Conservation (phyloP, 1,140 invertebrate genomes). For the Solenopsis invicta region DNA sequence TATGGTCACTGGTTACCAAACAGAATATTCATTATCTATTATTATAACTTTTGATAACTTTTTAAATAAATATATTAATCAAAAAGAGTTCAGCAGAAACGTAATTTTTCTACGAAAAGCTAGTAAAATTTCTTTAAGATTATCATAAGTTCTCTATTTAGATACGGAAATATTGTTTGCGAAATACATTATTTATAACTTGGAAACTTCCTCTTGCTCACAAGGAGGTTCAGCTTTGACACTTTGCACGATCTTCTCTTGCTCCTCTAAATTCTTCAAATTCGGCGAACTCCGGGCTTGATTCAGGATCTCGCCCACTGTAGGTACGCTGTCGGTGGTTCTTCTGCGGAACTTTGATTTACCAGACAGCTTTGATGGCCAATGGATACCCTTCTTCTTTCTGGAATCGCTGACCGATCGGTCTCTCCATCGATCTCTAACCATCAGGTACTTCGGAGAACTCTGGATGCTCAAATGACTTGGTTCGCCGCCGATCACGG, state of each 20-base stretch:
- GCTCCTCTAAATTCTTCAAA: constrained; percentile 69
- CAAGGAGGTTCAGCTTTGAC: not conserved
- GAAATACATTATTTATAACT: constrained; percentile 30
- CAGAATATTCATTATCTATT: not conserved
- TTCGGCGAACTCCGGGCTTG: constrained; percentile 72
- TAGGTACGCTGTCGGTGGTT: constrained; percentile 73
- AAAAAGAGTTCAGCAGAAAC: constrained; percentile 14
- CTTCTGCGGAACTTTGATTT: constrained; percentile 65
- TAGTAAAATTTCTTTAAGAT: not conserved
- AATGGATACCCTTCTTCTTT: constrained; percentile 76
- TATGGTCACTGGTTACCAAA: not conserved
- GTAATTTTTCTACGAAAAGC: not conserved
- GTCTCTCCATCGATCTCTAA: constrained; percentile 65
- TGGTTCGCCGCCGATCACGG: not conserved
- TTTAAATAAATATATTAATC: not conserved
- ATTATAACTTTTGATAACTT: not conserved
- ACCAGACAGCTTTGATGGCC: constrained; percentile 68
- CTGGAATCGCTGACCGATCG: constrained; percentile 63
- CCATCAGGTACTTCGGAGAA: constrained; percentile 71
- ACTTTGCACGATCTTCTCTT: constrained; percentile 3
- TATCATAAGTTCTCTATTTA: not conserved
- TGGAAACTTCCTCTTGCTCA: constrained; percentile 19
- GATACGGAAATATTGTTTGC: not conserved
- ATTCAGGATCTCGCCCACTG: constrained; percentile 63
- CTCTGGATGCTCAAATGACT: constrained; percentile 50